phyloP scores from a whole-genome alignment of 2,113 vertebrate genomes.

The Catharus fuscescens region DNA sequence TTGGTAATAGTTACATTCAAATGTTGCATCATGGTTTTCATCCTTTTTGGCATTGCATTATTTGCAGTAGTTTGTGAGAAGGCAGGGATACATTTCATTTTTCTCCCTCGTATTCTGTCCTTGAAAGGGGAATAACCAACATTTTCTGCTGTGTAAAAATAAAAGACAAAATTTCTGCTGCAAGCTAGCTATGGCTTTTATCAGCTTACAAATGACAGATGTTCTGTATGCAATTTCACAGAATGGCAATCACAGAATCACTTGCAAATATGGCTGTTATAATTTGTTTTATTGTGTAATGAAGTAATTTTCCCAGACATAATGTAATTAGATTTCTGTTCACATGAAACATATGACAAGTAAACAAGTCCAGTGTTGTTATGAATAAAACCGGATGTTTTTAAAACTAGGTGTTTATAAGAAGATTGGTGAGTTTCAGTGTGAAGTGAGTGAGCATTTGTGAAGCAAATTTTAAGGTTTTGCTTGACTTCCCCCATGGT shows the following conservation, averaged over 20 bases:
- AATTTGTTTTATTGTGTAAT: slow-evolving; percentile 65
- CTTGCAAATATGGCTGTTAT: slow-evolving; percentile 61
- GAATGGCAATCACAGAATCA: slow-evolving; percentile 58
- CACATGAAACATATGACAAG: slow-evolving; percentile 38
- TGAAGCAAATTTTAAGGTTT: neutral
- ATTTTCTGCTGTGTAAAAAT: slow-evolving; percentile 35
- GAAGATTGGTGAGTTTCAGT: slow-evolving; percentile 30
- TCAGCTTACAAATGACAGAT: neutral
- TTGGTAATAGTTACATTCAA: neutral
- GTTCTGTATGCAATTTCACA: slow-evolving; percentile 14
- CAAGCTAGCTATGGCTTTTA: neutral
- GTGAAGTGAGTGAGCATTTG: slow-evolving; percentile 16
- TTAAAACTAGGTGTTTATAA: neutral
- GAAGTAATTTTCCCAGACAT: slow-evolving; percentile 67
- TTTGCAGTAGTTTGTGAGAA: neutral
- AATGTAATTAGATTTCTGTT: slow-evolving; percentile 73
- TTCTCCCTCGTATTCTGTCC: neutral
- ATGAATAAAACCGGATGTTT: slow-evolving; percentile 40
- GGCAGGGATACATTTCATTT: neutral
- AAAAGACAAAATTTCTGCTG: slow-evolving; percentile 1
- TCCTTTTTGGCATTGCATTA: neutral
- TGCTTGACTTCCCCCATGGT: neutral
- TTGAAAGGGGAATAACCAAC: slow-evolving; percentile 29
- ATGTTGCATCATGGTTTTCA: neutral
- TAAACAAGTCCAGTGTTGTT: slow-evolving; percentile 48